These are phyloP conservation scores for Bombus terrestris DNA, from an alignment of 1,140 invertebrate genomes.

Conservation along the genomic window DNA sequence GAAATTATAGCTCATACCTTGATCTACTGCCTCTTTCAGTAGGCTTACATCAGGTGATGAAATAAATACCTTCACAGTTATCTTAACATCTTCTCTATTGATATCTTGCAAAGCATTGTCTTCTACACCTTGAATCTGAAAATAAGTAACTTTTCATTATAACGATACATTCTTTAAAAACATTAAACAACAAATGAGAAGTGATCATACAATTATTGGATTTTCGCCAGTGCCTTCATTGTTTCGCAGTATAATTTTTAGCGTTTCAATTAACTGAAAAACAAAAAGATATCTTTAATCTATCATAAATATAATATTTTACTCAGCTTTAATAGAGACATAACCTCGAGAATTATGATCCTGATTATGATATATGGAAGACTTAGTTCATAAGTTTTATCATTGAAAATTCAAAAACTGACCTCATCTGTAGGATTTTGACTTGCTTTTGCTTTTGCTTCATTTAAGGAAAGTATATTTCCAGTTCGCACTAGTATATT, in stretches of 20 bases:
- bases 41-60: constrained; percentile 77
- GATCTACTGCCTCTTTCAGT: constrained; percentile 81
- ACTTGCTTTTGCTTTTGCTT: constrained; percentile 91
- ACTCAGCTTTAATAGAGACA: background rate
- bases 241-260: constrained; percentile 86
- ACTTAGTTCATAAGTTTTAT: background rate
- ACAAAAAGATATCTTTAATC: background rate
- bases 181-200: constrained; percentile 1
- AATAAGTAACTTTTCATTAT: constrained; percentile 34
- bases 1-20: constrained; percentile 71
- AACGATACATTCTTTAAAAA: constrained; percentile 15
- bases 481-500: constrained; percentile 89
- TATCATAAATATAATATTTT: background rate
- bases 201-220: constrained; percentile 61
- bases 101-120: constrained; percentile 71
- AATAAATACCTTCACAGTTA: constrained; percentile 85
- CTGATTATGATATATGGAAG: background rate
- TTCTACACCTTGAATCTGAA: constrained; percentile 69
- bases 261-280: constrained; percentile 88
- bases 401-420: constrained; percentile 59
- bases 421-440: constrained; percentile 93
- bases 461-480: constrained; percentile 92
- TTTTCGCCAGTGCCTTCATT: constrained; percentile 76
- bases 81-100: constrained; percentile 84
- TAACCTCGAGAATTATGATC: constrained; percentile 53